Evolutionary conservation across 2,888 invertebrate genomes (phyloP).

Genomic region (Hanleya hanleyi): DNA sequence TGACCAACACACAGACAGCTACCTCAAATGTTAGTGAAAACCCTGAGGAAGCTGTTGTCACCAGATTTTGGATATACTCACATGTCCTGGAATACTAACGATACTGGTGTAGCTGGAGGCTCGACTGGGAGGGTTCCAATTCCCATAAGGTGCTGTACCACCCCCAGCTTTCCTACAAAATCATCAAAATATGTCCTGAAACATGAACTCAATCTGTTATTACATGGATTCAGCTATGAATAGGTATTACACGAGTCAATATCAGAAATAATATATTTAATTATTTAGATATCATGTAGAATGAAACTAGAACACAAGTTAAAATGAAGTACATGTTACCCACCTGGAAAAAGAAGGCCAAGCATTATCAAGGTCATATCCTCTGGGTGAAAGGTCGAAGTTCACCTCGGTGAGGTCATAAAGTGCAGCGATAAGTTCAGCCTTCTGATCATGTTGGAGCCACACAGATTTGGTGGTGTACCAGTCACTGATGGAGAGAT

Average conservation of each 20-base stretch:
- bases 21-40: too few relatives aligned
- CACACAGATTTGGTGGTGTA: constrained; percentile 68
- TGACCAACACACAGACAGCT: too few relatives aligned
- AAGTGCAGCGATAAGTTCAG: constrained; percentile 64
- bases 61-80: constrained; percentile 21
- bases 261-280: too few relatives aligned
- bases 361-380: constrained; percentile 73
- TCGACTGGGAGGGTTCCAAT: constrained; percentile 66
- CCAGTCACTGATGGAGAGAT: constrained; percentile 67
- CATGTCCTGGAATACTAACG: constrained; percentile 52
- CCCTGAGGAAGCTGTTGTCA: too few relatives aligned
- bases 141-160: constrained; percentile 43
- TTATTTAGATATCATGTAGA: too few relatives aligned
- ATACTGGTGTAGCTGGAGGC: constrained; percentile 69
- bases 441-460: constrained; percentile 58
- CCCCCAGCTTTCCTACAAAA: neutral
- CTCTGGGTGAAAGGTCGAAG: constrained; percentile 73
- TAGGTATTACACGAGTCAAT: too few relatives aligned
- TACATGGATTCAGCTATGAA: too few relatives aligned
- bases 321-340: too few relatives aligned
- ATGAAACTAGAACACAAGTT: too few relatives aligned
- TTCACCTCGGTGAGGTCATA: constrained; percentile 74
- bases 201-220: too few relatives aligned
- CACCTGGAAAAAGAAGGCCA: constrained; percentile 75
- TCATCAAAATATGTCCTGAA: too few relatives aligned